These are phyloP conservation scores for Ceyx margarethae DNA, from an alignment of 2,113 vertebrate species.

Conservation along the genomic window DNA sequence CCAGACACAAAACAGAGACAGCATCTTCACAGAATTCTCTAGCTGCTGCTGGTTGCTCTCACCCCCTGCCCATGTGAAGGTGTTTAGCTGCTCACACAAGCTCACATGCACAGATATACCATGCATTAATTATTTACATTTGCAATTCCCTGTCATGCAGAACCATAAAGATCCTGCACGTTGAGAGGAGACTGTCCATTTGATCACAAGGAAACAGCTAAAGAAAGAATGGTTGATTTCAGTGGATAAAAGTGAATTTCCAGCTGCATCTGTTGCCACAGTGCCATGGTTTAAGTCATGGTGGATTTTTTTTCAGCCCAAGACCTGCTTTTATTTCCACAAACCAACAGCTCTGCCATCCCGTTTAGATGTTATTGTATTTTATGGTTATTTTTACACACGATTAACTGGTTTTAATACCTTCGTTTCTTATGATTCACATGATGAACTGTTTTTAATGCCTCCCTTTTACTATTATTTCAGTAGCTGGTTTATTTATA, in stretches of 20 bases:
- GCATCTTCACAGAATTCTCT: not conserved
- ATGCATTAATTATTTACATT: fast-evolving
- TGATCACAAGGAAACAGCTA: not conserved
- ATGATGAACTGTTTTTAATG: not conserved
- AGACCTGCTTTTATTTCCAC: not conserved
- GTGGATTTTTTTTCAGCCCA: not conserved
- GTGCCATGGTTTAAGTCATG: not conserved
- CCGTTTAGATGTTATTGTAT: not conserved
- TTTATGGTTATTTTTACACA: not conserved
- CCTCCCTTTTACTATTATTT: not conserved
- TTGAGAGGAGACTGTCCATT: not conserved
- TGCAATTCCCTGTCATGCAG: fast-evolving
- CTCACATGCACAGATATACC: fast-evolving
- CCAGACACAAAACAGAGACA: not conserved
- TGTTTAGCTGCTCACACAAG: fast-evolving
- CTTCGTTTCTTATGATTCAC: not conserved
- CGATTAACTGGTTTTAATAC: not conserved
- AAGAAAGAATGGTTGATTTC: not conserved
- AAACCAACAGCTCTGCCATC: not conserved
- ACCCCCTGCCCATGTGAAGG: not conserved
- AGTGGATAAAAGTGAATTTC: not conserved
- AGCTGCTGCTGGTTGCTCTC: fast-evolving
- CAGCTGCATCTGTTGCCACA: not conserved
- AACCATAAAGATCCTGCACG: fast-evolving
- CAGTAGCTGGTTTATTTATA: not conserved